Evolutionary conservation across 2,113 vertebrate genomes (phyloP).

Genomic region (Gobius niger): DNA sequence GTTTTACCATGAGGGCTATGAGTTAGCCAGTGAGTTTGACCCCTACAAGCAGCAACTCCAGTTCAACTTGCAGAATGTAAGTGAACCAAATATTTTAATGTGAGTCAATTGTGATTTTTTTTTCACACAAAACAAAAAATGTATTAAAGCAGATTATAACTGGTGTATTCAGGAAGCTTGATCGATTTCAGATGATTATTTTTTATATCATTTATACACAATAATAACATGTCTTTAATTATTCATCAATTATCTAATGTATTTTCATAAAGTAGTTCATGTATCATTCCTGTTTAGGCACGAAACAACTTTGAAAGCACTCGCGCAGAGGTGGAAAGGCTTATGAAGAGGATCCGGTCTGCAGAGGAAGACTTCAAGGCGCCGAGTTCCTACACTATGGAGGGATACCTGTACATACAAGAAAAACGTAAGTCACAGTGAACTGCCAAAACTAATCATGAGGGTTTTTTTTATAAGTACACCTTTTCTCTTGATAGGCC

Average conservation of each 20-base stretch:
- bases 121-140: neutral
- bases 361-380: slow-evolving; percentile 93
- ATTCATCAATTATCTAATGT: too few species aligned
- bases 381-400: slow-evolving; percentile 93
- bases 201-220: too few species aligned
- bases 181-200: neutral
- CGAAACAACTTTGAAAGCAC: slow-evolving; percentile 99
- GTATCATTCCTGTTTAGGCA: slow-evolving; percentile 77
- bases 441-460: neutral
- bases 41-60: slow-evolving; percentile 97
- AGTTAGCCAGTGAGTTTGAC: slow-evolving; percentile 94
- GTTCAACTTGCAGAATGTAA: slow-evolving; percentile 98
- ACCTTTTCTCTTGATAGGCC: slow-evolving; percentile 74
- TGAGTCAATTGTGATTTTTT: neutral
- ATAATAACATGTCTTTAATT: too few species aligned
- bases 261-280: neutral
- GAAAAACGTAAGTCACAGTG: slow-evolving; percentile 87
- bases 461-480: neutral
- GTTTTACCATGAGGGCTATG: slow-evolving; percentile 98
- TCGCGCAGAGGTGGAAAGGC: slow-evolving; percentile 91
- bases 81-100: slow-evolving; percentile 27
- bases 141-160: neutral
- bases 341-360: slow-evolving; percentile 96
- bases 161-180: neutral
- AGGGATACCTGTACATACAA: slow-evolving; percentile 94